Conservation (phyloP, 2,113 vertebrate genomes). For the Oncorhynchus nerka region DNA sequence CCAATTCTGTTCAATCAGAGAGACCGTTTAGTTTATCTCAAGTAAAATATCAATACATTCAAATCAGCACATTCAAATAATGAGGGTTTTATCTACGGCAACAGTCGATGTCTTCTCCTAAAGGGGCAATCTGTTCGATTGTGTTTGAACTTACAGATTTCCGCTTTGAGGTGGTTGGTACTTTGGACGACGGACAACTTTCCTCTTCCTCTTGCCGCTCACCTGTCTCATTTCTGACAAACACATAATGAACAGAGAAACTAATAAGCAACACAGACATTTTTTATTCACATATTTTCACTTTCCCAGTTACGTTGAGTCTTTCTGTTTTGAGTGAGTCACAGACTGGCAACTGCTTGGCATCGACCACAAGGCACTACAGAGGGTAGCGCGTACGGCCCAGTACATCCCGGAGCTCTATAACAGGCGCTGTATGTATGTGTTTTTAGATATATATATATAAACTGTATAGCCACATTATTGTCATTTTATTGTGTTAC, state of each 20-base stretch:
- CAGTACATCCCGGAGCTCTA: too few relatives aligned
- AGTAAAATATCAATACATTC: not conserved
- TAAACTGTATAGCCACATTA: too few relatives aligned
- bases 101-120: not conserved
- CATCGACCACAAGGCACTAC: too few relatives aligned
- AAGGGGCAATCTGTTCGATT: not conserved
- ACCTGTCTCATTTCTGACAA: slow-evolving; percentile 63
- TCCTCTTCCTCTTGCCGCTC: slow-evolving; percentile 38
- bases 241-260: not conserved
- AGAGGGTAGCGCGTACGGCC: too few relatives aligned
- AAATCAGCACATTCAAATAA: not conserved
- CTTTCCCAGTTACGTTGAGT: too few relatives aligned
- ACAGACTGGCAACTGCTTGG: too few relatives aligned
- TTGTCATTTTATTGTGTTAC: too few relatives aligned
- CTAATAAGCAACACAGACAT: not conserved
- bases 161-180: slow-evolving; percentile 20
- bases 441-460: too few relatives aligned
- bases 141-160: slow-evolving; percentile 34
- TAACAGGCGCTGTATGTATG: too few relatives aligned
- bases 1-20: slow-evolving; percentile 8
- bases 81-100: not conserved
- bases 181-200: slow-evolving; percentile 59
- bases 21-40: not conserved
- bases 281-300: not conserved
- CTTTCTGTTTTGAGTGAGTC: too few relatives aligned